Evolutionary conservation across 2,113 vertebrate species (phyloP), one percentile per base, ranked within the genome.

Genomic region (Haemorhous mexicanus): DNA sequence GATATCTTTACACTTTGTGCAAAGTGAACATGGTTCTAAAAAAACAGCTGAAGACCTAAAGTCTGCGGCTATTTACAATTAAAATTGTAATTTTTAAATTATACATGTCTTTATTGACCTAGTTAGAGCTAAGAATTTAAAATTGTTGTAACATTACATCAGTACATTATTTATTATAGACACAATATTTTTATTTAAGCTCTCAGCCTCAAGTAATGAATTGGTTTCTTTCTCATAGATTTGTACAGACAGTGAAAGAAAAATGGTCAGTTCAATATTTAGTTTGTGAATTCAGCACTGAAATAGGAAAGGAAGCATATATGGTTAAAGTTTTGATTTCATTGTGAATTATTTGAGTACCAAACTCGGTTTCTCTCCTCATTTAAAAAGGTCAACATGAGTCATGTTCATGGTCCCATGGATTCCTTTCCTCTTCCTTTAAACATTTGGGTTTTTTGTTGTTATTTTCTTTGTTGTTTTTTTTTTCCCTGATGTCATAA

Each of bases 371-470:
- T 67, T 44, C 16, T 85, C 3, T 17, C 2, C 11, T 79, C 13
- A 33, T 30, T 55, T 73, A 58, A 44, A 41, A 59, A 69, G 8
- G 64, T 35, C 16, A 8, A 26, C 2, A 2, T 55, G 16, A 76
- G 6, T 82, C 30, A 27, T 1, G 2, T 43, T 7, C 4, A 6
- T 55, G 9, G 8, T 79, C 14, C 26, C 24, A 13, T 27, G 33
- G 18, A 56, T 93, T 79, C 76, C 22, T 35, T 79, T 88, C 24
- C 13, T 35, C 16, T 46, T 67, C 39, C 13, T 84, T n/a, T 30
- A 30, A 26, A 78, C 0, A 0, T 28, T 30, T 59, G 12, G 3
- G 3, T 1, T 43, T 64, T 18, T 43, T 35, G 9, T 18, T 24
- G 10, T 21, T 80, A 2, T 16, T 52, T 46, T 22, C 7, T 27